phyloP scores from a whole-genome alignment of 2,888 invertebrate species.

The Tanytarsus gracilentus region DNA sequence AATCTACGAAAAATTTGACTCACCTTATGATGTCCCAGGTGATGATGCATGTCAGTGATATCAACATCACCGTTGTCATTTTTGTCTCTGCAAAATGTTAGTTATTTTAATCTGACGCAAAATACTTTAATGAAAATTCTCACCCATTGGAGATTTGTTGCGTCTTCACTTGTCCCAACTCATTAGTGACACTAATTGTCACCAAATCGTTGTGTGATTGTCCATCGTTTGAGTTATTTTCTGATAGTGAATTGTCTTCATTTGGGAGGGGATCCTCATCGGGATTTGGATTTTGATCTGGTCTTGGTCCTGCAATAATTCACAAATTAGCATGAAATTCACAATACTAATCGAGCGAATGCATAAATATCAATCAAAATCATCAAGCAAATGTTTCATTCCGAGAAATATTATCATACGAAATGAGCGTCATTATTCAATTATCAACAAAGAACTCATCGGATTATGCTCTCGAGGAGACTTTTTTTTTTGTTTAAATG shows the following conservation, averaged over 20 bases:
- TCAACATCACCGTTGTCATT: constrained; percentile 6
- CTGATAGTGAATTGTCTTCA: constrained; percentile 36
- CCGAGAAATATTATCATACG: too few relatives aligned
- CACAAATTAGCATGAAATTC: neutral
- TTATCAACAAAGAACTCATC: too few relatives aligned
- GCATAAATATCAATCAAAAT: constrained; percentile 1
- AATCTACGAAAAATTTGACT: neutral
- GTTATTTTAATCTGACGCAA: neutral
- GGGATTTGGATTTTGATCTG: neutral
- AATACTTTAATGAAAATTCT: constrained; percentile 29
- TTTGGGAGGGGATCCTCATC: constrained; percentile 40
- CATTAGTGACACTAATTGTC: constrained; percentile 42
- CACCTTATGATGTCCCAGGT: constrained; percentile 21
- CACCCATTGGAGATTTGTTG: constrained; percentile 39
- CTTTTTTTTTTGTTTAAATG: too few relatives aligned
- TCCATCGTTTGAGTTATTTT: constrained; percentile 32
- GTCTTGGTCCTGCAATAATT: neutral
- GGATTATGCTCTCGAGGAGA: too few relatives aligned
- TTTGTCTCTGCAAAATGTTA: constrained; percentile 2
- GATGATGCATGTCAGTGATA: constrained; percentile 22
- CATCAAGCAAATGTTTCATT: neutral
- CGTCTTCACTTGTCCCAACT: constrained; percentile 39
- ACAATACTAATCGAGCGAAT: neutral
- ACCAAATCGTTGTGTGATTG: constrained; percentile 32
- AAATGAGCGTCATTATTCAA: too few relatives aligned